These are phyloP conservation scores for Platalea minor DNA, from an alignment of 2,797 vertebrate species.

Conservation along the genomic window DNA sequence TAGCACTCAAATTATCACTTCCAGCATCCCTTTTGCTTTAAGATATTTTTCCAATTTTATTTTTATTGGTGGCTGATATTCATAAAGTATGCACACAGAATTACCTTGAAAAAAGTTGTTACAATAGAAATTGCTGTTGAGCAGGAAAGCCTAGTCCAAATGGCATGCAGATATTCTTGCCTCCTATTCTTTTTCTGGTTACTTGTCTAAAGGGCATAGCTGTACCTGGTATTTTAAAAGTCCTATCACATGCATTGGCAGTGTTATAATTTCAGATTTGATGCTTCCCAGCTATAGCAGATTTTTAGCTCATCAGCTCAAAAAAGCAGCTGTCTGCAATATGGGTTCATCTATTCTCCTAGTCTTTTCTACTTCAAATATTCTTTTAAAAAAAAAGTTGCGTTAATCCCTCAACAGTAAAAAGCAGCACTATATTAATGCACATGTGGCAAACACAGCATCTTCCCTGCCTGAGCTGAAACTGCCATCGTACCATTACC, in stretches of 20 bases:
- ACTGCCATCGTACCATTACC: constrained; percentile 26
- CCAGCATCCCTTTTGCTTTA: not conserved
- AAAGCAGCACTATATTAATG: constrained; percentile 32
- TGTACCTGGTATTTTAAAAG: not conserved
- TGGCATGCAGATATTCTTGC: not conserved
- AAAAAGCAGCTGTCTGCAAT: constrained; percentile 55
- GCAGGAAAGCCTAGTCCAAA: not conserved
- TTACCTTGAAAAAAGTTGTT: not conserved
- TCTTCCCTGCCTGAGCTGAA: constrained; percentile 13
- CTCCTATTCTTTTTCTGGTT: not conserved
- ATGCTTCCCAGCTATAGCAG: constrained; percentile 3
- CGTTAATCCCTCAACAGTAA: constrained; percentile 14
- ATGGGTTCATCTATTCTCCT: constrained; percentile 22
- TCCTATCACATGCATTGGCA: not conserved
- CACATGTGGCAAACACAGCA: constrained; percentile 49
- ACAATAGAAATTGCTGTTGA: not conserved
- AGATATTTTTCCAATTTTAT: not conserved
- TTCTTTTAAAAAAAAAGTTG: not conserved
- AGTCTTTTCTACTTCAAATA: constrained; percentile 28
- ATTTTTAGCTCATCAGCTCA: not conserved
- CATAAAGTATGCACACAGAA: not conserved
- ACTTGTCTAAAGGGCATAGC: not conserved
- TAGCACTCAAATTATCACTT: not conserved
- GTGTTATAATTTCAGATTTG: not conserved
- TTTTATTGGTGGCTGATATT: not conserved